Conservation (phyloP, 2,888 invertebrate species). For the Cephonodes hylas region DNA sequence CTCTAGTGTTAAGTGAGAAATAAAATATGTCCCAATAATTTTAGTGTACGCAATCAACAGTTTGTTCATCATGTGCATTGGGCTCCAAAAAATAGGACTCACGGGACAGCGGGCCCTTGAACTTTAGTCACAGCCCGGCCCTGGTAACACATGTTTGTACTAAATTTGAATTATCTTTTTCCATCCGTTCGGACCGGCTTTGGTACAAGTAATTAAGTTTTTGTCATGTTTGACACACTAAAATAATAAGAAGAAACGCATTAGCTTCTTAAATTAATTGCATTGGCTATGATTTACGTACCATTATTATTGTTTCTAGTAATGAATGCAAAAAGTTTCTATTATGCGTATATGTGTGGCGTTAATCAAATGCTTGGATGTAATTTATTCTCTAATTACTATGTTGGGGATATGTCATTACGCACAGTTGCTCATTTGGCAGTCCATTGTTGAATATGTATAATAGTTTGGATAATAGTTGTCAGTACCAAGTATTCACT, state of each 20-base stretch:
- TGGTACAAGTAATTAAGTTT: conserved; percentile 5
- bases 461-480: neutral
- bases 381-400: neutral
- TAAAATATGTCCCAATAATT: no score
- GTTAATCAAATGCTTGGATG: neutral
- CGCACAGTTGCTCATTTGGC: neutral
- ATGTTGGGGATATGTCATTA: neutral
- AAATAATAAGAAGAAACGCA: neutral
- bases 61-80: neutral
- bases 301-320: neutral
- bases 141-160: neutral
- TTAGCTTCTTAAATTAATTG: neutral
- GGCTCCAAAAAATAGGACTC: neutral
- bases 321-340: neutral
- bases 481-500: no score
- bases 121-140: neutral
- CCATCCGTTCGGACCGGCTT: neutral
- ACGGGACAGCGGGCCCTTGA: neutral
- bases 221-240: conserved; percentile 4
- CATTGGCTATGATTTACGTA: neutral
- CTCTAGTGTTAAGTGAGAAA: no score
- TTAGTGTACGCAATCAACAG: no score
- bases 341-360: neutral
- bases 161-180: neutral
- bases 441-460: neutral